phyloP scores from a whole-genome alignment of 2,888 invertebrate genomes.

The Choristoneura rosaceana region DNA sequence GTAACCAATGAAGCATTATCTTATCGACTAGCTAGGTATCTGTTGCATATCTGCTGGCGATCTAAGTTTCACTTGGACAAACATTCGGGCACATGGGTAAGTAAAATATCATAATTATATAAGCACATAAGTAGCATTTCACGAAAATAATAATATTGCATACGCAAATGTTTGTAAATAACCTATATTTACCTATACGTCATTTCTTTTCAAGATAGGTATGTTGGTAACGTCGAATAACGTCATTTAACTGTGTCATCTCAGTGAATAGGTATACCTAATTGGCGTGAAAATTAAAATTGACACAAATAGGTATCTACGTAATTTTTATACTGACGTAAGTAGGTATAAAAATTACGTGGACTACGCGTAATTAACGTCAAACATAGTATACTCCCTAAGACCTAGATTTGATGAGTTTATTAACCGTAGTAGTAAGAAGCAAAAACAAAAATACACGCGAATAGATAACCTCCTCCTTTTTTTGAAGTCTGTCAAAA shows the following conservation, averaged over 20 bases:
- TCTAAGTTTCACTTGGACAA: constrained; percentile 63
- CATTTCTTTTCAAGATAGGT: constrained; percentile 11
- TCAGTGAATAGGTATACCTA: background rate
- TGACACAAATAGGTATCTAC: constrained; percentile 5
- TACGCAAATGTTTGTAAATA: constrained; percentile 15
- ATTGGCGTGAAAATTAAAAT: background rate
- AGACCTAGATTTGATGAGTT: no score
- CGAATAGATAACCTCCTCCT: no score
- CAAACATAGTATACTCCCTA: no score
- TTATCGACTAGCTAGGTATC: constrained; percentile 32
- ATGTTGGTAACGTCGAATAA: constrained; percentile 8
- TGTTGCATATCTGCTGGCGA: constrained; percentile 45
- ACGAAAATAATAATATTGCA: background rate
- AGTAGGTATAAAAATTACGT: no score
- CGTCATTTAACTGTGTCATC: constrained; percentile 19
- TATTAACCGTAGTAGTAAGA: no score
- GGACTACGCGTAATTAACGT: no score
- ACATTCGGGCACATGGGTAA: constrained; percentile 44
- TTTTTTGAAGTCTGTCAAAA: background rate
- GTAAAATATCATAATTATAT: constrained; percentile 12
- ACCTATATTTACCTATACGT: constrained; percentile 12
- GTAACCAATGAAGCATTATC: constrained; percentile 54
- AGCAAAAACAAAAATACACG: no score
- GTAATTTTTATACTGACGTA: background rate
- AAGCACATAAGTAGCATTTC: constrained; percentile 19